Evolutionary conservation across 2,113 vertebrate species (phyloP), one percentile per base, ranked within the genome.

Genomic region (Salvelinus fontinalis): DNA sequence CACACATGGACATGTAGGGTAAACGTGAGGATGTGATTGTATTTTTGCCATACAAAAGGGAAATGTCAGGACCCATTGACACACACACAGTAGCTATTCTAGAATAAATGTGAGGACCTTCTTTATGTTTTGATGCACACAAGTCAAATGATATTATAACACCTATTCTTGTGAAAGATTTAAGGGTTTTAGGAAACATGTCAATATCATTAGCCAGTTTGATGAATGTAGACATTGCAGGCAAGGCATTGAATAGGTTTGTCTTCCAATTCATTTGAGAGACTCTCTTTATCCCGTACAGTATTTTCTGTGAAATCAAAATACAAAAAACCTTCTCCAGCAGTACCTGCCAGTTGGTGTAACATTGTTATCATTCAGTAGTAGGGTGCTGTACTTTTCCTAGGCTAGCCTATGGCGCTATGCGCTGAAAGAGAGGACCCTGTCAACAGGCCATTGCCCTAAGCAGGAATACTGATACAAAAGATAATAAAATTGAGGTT

Each of bases 201-300:
- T 81, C 79, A 85, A 87, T 82, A 84, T 85, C 85, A 88, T 89
- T 89, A 88, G 88, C 83, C 76, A 79, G 79, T 79, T 77, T 89
- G 89, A 88, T 59, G 72, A 83, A 90, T 87, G 89, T 82, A 88
- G 89, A 89, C 87, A 79, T 72, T 88, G 91, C 86, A 87, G 87
- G 87, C 77, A 29, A 85, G 84, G 88, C 88, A 88, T 82, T 54
- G 80, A 66, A 82, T 74, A 83, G 87, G 89, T 71, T 64, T 76
- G 73, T 67, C 84, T 91, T 85, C 90, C 81, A 88, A 89, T 89
- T 81, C 67, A 69, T 86, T 81, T 85, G 73, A 84, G n/a, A 74
- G 78, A 77, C 76, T 79, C 74, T 78, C 67, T 79, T 67, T 77
- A 66, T 77, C 24, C 67, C 13, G 77, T 78, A 62, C 73, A 75